Base-by-base conservation (phyloP, 2,888 invertebrate species). In the Eucriotettix oculatus region DNA sequence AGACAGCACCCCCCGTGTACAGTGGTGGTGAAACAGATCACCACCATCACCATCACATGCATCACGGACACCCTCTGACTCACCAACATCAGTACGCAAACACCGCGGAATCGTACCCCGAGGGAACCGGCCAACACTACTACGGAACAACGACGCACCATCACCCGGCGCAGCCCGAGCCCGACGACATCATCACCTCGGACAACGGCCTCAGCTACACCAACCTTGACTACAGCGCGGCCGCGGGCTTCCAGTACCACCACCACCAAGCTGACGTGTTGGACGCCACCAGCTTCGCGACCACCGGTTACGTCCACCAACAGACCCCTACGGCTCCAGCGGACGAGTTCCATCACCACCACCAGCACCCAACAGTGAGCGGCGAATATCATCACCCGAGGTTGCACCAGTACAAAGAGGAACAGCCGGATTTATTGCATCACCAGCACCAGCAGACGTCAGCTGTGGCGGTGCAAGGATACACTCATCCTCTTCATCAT, bases 201-300 rank as follows among this genome's bases (percentile, higher is more conserved):
- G 90, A 90, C 69, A 85, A 90, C 53, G 92, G 92, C 0, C 77
- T 93, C 62, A 90, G 91, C 72, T 93, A 93, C 72, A 92, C 92
- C 1, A 92, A 92, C 72, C 75, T 93, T 67, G 92, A 93, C 73
- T 90, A 90, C 68, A 81, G 81, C 7, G 73, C 73, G 58, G 71
- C 76, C 69, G 79, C 62, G 64, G 60, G 75, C 40, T 16, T 16
- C 10, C 29, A 29, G 55, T 55, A 55, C 55, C 80, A 79, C 12
- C 48, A 48, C 48, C 48, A 48, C 48, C 48, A 48, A 48, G 48
- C 48, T 48, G 14, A 48, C 48, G 29, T 29, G 2, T 7, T 29
- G 7, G 29, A 29, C 29, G 7, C 29, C 29, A 29, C 29, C 29
- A 29, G 29, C 29, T 29, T 29, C 29, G 29, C 29, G 29, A 29